Evolutionary conservation across 2,113 vertebrate genomes (phyloP).

Genomic region (Silurus meridionalis): DNA sequence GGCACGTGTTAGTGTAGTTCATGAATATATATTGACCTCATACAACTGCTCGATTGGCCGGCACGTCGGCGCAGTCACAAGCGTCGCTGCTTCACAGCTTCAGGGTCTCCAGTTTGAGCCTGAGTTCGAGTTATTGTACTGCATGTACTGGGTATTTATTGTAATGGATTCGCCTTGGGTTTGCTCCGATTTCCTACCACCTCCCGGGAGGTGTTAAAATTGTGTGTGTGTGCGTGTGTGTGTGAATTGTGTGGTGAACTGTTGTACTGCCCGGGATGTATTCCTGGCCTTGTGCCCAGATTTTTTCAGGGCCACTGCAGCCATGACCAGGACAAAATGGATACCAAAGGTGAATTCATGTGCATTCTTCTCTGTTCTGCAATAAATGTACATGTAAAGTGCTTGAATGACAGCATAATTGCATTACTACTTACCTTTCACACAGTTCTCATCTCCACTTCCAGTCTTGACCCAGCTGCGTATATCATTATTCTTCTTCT

Average conservation of each 20-base stretch:
- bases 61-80: not conserved
- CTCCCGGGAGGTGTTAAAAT: not conserved
- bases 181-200: not conserved
- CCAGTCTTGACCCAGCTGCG: not conserved
- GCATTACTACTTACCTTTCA: not conserved
- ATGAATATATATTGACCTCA: conserved; percentile 32
- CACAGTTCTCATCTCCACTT: not conserved
- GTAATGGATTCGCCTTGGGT: not conserved
- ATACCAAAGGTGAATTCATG: not conserved
- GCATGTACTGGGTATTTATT: not conserved
- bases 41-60: not conserved
- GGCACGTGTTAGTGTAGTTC: conserved; percentile 15
- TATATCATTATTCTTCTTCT: not conserved
- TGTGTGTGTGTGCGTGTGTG: not conserved
- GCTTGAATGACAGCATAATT: not conserved
- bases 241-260: not conserved
- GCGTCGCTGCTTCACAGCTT: not conserved
- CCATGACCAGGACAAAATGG: not conserved
- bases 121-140: not conserved
- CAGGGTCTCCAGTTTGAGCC: not conserved
- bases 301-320: not conserved
- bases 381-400: not conserved
- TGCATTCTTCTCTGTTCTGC: too few relatives aligned
- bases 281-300: not conserved
- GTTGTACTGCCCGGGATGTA: not conserved